Base-by-base conservation (phyloP, 1,140 invertebrate species). In the Sipha flava region DNA sequence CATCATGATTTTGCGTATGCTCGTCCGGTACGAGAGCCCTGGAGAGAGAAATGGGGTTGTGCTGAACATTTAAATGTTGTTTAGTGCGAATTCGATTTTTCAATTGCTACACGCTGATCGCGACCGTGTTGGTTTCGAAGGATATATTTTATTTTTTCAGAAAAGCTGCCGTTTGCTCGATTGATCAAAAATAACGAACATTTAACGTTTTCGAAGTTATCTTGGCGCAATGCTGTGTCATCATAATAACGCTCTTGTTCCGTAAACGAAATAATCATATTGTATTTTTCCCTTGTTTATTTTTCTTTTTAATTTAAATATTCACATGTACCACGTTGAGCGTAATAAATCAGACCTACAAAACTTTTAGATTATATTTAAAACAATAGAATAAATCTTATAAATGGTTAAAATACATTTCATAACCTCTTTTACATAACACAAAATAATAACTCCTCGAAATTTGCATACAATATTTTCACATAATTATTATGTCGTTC, bases 361-460 rank as follows among this genome's bases (percentile, higher is more conserved):
- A 66, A 66, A 66, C 64, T 37, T 66, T 66, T 66, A 66, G 37
- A 66, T 37, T 66, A 23, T 43, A 66, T 66, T 66, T 66, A 66
- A 62, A 66, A 66, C 64, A 66, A 66, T 66, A 66, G 64, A 66
- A 66, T 66, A 66, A 66, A 66, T 66, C 64, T 66, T 66, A 66
- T 66, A 66, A 66, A 66, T 66, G 64, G 64, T 66, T 66, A 66
- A 66, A 66, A 66, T 21, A 43, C 64, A 66, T 66, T 66, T 66
- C 64, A 23, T 43, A 66, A 66, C 64, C 64, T 43, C 64, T 66
- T 66, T 66, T 66, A 43, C 64, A 66, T 66, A 64, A 66, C 34
- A 66, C 64, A 66, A 43, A 66, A 43, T 31, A 16, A 59, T 43
- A 43, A 66, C 26, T 66, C 37, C 43, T 43, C 64, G 4, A 66